These are phyloP conservation scores for Drosophila anomalipes DNA, from an alignment of 2,888 invertebrate genomes.

Conservation along the genomic window DNA sequence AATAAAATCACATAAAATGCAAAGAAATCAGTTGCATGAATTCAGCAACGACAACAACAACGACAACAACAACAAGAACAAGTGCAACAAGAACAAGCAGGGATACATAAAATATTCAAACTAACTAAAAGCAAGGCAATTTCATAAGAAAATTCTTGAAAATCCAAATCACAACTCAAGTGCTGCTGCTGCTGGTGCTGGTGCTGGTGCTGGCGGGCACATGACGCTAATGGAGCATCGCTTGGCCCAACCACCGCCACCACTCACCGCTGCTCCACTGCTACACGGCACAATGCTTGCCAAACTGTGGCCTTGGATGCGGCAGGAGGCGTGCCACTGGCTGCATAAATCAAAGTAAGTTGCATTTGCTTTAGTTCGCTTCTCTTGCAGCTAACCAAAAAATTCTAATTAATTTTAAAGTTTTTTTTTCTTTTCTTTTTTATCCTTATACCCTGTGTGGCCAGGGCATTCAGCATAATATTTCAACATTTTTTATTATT, in stretches of 20 bases:
- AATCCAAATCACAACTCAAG: slow-evolving; percentile 53
- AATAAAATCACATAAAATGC: slow-evolving; percentile 73
- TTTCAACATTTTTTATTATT: background rate
- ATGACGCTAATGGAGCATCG: slow-evolving; percentile 72
- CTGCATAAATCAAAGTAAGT: slow-evolving; percentile 78
- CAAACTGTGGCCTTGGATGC: slow-evolving; percentile 58
- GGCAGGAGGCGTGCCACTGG: slow-evolving; percentile 60
- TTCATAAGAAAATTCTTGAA: slow-evolving; percentile 56
- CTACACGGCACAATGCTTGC: slow-evolving; percentile 47
- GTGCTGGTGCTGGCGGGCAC: slow-evolving; percentile 39
- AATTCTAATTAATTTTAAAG: slow-evolving; percentile 42
- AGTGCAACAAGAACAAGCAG: slow-evolving; percentile 41
- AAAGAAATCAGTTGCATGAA: slow-evolving; percentile 62
- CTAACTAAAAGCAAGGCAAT: slow-evolving; percentile 65
- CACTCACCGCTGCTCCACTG: slow-evolving; percentile 7
- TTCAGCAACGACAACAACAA: slow-evolving; percentile 36
- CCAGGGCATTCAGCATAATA: background rate
- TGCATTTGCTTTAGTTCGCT: slow-evolving; percentile 14
- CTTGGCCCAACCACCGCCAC: slow-evolving; percentile 42
- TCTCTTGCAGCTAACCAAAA: background rate
- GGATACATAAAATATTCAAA: slow-evolving; percentile 66
- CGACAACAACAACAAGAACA: slow-evolving; percentile 17
- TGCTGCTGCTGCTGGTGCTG: slow-evolving; percentile 16
- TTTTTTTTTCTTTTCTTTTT: background rate
- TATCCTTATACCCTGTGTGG: background rate